Evolutionary conservation across 2,797 vertebrate species (phyloP).

Genomic region (Lagothrix lagotricha): DNA sequence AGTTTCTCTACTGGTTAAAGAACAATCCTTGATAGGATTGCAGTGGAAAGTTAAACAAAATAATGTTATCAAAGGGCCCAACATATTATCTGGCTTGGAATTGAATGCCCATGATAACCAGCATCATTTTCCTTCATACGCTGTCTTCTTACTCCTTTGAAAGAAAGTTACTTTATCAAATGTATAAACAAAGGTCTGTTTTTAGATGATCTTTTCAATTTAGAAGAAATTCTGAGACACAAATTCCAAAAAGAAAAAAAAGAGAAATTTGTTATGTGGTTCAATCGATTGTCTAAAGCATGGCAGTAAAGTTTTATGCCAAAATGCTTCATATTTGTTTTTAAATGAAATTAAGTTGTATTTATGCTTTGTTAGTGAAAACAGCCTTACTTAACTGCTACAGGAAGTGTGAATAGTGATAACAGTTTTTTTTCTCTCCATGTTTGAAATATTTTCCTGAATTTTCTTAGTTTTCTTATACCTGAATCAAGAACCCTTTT

Average conservation of each 20-base stretch:
- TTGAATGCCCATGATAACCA: not conserved
- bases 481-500: conserved; percentile 13
- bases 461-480: conserved; percentile 33
- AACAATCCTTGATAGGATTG: not conserved
- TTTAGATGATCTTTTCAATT: conserved; percentile 28
- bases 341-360: conserved; percentile 22
- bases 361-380: not conserved
- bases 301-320: conserved; percentile 3
- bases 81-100: not conserved
- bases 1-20: not conserved
- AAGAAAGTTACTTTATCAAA: not conserved
- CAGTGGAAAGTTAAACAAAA: not conserved
- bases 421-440: not conserved
- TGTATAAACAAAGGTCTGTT: not conserved
- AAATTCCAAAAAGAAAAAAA: not conserved
- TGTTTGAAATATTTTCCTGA: conserved; percentile 24
- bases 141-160: conserved; percentile 28
- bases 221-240: conserved; percentile 15
- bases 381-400: not conserved
- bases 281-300: not conserved
- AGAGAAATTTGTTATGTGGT: not conserved
- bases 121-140: conserved; percentile 1
- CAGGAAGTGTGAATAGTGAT: not conserved
- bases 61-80: not conserved
- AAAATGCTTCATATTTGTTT: not conserved